Percentiles rank a stretch among this genome's conserved stretches.
Conservation (phyloP, 2,888 invertebrate genomes). For the Coleophora flavipennella region DNA sequence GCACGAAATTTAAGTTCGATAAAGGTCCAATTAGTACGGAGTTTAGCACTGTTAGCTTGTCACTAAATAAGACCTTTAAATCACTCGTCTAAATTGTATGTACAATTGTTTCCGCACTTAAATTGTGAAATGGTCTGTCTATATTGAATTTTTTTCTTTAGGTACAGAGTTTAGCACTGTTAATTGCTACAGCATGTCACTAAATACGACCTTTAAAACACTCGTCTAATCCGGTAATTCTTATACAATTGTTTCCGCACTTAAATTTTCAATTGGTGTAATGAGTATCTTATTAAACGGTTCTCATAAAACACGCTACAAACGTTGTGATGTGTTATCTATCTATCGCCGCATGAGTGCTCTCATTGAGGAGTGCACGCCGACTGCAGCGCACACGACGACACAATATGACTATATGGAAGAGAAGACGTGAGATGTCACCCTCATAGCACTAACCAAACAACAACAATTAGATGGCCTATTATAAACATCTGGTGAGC, state of each 20-base stretch:
- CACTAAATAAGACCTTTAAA: no score
- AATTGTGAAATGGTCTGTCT: slow-evolving; percentile 9
- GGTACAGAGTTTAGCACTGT: no score
- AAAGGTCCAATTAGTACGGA: no score
- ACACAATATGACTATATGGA: slow-evolving; percentile 26
- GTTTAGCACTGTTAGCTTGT: no score
- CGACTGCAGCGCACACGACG: slow-evolving; percentile 48
- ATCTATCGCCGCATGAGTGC: slow-evolving; percentile 32
- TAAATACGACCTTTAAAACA: no score
- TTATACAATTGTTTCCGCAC: slow-evolving; percentile 12
- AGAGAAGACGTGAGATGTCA: slow-evolving; percentile 36
- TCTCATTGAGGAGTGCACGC: slow-evolving; percentile 34
- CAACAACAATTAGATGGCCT: slow-evolving; percentile 18
- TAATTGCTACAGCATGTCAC: no score
- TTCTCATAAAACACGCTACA: not conserved
- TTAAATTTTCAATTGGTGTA: slow-evolving; percentile 9
- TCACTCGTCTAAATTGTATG: no score
- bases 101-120: slow-evolving; percentile 14
- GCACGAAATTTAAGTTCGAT: no score
- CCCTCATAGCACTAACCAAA: slow-evolving; percentile 25
- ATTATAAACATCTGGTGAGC: slow-evolving; percentile 1
- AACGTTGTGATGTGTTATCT: not conserved
- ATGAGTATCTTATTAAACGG: not conserved
- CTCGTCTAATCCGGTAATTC: no score
- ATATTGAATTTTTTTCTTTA: no score